A percentile compares a stretch with the other conserved stretches of the same genome.
Evolutionary conservation across 35 echinoderm and acorn worm species (phyloP).

Genomic region (Strongylocentrotus purpuratus): DNA sequence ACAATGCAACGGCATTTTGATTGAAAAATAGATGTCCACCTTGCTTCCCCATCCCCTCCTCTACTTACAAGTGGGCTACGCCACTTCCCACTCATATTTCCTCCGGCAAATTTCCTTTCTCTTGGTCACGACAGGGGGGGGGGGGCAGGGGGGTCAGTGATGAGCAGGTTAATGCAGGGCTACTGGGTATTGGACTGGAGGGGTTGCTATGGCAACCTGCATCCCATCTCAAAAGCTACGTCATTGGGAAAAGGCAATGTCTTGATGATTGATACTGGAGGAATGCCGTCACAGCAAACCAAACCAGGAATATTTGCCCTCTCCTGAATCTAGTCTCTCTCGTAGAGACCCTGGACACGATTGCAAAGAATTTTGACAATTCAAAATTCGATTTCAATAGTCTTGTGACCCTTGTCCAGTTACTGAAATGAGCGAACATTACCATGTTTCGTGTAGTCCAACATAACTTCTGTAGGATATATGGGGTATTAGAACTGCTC

Average conservation of each 20-base stretch:
- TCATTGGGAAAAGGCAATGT: slow-evolving; percentile 38
- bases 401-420: too few relatives aligned
- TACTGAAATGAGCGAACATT: too few relatives aligned
- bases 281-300: slow-evolving; percentile 25
- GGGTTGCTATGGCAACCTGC: slow-evolving; percentile 29
- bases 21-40: too few relatives aligned
- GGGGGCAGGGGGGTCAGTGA: neutral
- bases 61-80: neutral
- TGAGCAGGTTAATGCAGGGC: neutral
- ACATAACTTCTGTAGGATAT: too few relatives aligned
- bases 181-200: slow-evolving; percentile 15
- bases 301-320: slow-evolving; percentile 24
- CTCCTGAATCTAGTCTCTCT: neutral
- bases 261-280: slow-evolving; percentile 40
- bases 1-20: too few relatives aligned
- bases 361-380: neutral
- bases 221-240: slow-evolving; percentile 37
- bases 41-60: neutral
- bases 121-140: neutral
- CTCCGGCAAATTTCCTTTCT: neutral
- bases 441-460: too few relatives aligned
- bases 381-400: too few relatives aligned
- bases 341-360: neutral
- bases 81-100: neutral
- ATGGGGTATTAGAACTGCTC: too few relatives aligned